Evolutionary conservation across 2,797 vertebrate genomes (phyloP).

Genomic region (Agapornis canus): DNA sequence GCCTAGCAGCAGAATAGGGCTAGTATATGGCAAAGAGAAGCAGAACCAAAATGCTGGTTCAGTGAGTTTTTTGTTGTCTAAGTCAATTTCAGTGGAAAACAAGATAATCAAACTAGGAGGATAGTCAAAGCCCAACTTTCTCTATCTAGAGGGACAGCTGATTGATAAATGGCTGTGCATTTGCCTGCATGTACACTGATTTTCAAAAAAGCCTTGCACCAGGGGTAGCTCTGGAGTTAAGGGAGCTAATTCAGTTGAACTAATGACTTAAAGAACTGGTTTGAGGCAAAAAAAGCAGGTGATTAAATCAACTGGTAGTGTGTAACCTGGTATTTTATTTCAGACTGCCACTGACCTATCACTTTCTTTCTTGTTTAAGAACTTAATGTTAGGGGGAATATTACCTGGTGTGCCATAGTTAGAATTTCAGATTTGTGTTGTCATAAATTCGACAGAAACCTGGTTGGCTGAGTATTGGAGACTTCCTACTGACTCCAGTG

Average conservation of each 20-base stretch:
- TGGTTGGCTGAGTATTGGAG: background rate
- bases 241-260: background rate
- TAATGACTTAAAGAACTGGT: background rate
- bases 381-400: background rate
- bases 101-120: background rate
- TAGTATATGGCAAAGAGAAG: background rate
- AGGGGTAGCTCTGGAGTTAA: background rate
- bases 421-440: background rate
- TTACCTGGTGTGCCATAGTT: rapidly evolving
- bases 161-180: background rate
- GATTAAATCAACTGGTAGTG: background rate
- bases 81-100: background rate
- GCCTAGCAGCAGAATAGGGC: background rate
- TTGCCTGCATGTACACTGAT: background rate
- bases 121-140: background rate
- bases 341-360: background rate
- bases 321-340: background rate
- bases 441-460: background rate
- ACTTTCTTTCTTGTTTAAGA: background rate
- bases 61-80: background rate
- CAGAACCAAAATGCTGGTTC: background rate
- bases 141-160: background rate
- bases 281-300: background rate
- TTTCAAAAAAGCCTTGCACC: background rate
- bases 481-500: background rate